A percentile compares a stretch with the other conserved stretches of the same genome.
These are phyloP conservation scores for Sericinus montela DNA, from an alignment of 2,888 invertebrate species.

Conservation along the genomic window DNA sequence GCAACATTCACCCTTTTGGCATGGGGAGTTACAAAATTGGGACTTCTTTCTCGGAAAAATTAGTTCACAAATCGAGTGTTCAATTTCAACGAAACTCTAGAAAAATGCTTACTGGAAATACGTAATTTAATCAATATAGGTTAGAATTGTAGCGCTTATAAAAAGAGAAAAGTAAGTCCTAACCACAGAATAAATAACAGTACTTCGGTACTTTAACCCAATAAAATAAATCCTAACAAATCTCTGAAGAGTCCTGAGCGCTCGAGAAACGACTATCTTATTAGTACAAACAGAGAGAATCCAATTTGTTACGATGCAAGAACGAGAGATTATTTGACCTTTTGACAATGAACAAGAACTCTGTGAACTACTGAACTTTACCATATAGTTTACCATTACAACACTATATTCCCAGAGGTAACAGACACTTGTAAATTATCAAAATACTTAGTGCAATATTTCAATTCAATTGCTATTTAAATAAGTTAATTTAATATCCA, in stretches of 20 bases:
- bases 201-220: no score
- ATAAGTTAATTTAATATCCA: constrained; percentile 22
- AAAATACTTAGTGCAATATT: constrained; percentile 30
- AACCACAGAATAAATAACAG: no score
- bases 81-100: constrained; percentile 7
- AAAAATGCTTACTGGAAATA: no score
- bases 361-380: constrained; percentile 70
- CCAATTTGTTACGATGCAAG: neutral
- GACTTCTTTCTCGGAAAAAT: constrained; percentile 20
- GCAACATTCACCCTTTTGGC: constrained; percentile 13
- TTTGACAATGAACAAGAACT: constrained; percentile 60
- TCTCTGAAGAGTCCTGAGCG: no score
- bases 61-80: constrained; percentile 4
- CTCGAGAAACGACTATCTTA: neutral
- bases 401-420: constrained; percentile 44
- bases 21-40: constrained; percentile 23
- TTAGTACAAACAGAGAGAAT: neutral
- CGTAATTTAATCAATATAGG: no score
- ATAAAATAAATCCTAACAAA: no score
- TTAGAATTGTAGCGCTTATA: no score
- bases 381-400: constrained; percentile 52
- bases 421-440: constrained; percentile 33
- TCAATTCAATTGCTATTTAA: constrained; percentile 27
- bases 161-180: no score
- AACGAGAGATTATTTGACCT: constrained; percentile 44